Percentiles rank a stretch among this genome's conserved stretches.
Conservation (phyloP, 2,113 vertebrate species). For the Coptodon bakossiorum region DNA sequence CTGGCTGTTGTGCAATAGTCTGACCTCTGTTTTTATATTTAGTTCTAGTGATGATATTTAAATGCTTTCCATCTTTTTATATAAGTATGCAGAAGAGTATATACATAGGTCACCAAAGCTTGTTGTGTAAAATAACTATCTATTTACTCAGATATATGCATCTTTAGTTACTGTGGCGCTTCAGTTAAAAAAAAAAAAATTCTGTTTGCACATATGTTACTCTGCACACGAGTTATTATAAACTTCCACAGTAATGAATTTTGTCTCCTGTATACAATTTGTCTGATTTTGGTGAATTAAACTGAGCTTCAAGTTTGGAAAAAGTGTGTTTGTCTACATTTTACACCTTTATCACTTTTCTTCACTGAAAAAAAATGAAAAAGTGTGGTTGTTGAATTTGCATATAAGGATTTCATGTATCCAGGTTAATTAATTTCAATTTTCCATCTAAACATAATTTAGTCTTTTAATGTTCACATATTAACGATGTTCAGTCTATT, state of each 20-base stretch:
- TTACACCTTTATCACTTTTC: background rate
- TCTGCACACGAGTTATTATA: background rate
- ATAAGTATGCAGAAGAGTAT: slow-evolving; percentile 31
- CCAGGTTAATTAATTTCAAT: background rate
- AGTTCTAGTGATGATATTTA: slow-evolving; percentile 45
- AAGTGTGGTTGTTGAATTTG: background rate
- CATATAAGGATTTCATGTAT: background rate
- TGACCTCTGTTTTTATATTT: slow-evolving; percentile 15
- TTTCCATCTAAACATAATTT: background rate
- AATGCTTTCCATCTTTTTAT: slow-evolving; percentile 27
- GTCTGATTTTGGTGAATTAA: background rate
- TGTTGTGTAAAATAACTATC: background rate
- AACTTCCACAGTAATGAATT: background rate
- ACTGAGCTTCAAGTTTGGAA: background rate
- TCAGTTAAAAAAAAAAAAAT: background rate
- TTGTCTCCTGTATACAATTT: background rate
- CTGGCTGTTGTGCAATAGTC: background rate
- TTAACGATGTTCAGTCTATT: background rate
- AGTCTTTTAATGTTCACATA: background rate
- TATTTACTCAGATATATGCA: background rate
- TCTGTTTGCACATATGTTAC: background rate
- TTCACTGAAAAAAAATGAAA: background rate
- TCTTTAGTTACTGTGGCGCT: background rate
- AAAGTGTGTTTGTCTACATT: background rate
- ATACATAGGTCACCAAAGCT: slow-evolving; percentile 42